Evolutionary conservation across 2,797 vertebrate species (phyloP).

Genomic region (Urophycis tenuis): DNA sequence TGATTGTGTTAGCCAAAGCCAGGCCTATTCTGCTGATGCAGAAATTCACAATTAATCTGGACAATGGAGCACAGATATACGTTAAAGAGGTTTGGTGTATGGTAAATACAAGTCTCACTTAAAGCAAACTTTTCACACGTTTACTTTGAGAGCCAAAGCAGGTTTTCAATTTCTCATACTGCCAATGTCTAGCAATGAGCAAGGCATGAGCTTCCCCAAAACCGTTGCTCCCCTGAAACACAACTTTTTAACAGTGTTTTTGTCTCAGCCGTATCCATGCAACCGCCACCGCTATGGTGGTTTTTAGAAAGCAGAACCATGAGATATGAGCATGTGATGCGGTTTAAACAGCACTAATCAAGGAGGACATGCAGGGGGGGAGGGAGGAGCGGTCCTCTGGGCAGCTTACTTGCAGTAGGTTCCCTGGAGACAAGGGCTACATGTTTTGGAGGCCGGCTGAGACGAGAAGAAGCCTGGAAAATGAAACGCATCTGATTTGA

Average conservation of each 20-base stretch:
- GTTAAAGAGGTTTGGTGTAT: background rate
- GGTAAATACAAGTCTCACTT: background rate
- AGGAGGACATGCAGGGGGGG: background rate
- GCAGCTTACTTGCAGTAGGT: constrained; percentile 81
- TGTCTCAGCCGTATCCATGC: constrained; percentile 5
- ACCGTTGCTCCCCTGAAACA: background rate
- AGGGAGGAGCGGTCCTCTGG: background rate
- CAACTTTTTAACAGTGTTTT: background rate
- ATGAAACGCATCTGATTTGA: constrained; percentile 15
- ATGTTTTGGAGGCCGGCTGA: constrained; percentile 66
- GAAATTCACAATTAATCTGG: background rate
- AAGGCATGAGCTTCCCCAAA: background rate
- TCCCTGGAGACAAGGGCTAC: constrained; percentile 71
- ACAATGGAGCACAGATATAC: background rate
- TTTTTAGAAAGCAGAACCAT: constrained; percentile 31
- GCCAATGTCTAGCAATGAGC: background rate
- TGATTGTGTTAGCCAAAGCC: background rate
- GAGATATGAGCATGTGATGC: constrained; percentile 57
- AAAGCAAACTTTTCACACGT: background rate
- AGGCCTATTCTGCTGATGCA: background rate
- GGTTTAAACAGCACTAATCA: constrained; percentile 39
- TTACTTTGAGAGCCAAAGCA: background rate
- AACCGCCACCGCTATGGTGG: background rate
- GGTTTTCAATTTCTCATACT: background rate
- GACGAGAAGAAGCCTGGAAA: constrained; percentile 76